Percentiles rank a stretch among this genome's conserved stretches.
phyloP scores from a whole-genome alignment of 1,140 invertebrate species.

The Globodera rostochiensis region DNA sequence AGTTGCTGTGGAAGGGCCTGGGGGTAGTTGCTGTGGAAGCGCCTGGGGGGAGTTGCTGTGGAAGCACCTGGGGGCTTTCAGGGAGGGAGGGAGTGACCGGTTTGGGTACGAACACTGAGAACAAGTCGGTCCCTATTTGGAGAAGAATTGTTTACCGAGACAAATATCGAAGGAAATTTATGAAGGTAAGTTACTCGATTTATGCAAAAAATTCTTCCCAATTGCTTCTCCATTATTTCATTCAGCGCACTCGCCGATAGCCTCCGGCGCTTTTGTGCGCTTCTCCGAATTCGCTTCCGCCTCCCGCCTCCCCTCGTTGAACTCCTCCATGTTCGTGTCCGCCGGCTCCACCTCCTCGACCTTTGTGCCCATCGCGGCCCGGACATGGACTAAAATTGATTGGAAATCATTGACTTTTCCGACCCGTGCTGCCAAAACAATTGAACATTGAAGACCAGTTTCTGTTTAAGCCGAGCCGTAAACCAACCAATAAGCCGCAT shows the following conservation, averaged over 20 bases:
- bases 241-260: neutral
- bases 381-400: neutral
- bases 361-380: constrained; percentile 3
- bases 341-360: neutral
- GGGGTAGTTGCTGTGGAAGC: too few species aligned
- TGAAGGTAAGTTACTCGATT: too few species aligned
- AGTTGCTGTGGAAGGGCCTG: too few species aligned
- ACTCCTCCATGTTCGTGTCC: neutral
- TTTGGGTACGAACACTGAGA: too few species aligned
- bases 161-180: too few species aligned
- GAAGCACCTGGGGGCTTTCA: too few species aligned
- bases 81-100: too few species aligned
- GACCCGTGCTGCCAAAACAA: neutral
- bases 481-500: constrained; percentile 7
- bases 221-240: neutral
- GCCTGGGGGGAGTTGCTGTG: too few species aligned
- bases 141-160: too few species aligned
- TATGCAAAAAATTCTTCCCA: too few species aligned
- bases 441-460: neutral
- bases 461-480: too few species aligned
- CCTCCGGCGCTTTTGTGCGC: neutral
- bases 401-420: neutral
- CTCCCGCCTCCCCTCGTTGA: neutral
- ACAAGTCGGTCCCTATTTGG: too few species aligned
- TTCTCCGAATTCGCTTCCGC: neutral